These are phyloP conservation scores for Nibea albiflora DNA, from an alignment of 2,113 vertebrate species.

Conservation along the genomic window DNA sequence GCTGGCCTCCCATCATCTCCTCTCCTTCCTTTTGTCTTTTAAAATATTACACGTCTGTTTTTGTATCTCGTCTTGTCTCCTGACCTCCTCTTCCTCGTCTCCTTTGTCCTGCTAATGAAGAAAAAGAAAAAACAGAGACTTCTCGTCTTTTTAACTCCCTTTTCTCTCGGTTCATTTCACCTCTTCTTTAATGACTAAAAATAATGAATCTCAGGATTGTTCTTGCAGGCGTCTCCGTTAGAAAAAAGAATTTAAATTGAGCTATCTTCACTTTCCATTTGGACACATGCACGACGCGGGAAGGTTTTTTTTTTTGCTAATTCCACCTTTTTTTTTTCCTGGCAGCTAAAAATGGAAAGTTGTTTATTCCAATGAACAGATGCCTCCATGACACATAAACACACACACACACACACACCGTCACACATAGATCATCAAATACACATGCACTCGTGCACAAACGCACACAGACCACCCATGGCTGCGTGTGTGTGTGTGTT, in stretches of 20 bases:
- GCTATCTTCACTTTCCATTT: constrained; percentile 32
- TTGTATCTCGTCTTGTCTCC: constrained; percentile 1
- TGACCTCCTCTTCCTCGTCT: constrained; percentile 7
- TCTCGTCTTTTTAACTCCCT: neutral
- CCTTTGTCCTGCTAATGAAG: neutral
- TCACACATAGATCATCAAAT: constrained; percentile 15
- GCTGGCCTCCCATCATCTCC: no score
- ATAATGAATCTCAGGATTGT: constrained; percentile 45
- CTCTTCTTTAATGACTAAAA: constrained; percentile 28
- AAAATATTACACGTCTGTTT: neutral
- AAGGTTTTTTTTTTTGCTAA: constrained; percentile 21
- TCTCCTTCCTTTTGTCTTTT: neutral
- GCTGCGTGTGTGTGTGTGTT: constrained; percentile 1
- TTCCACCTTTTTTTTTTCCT: constrained; percentile 45
- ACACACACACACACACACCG: constrained; percentile 31
- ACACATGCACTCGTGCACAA: constrained; percentile 7
- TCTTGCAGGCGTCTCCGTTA: constrained; percentile 32
- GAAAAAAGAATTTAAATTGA: constrained; percentile 22
- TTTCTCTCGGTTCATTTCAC: constrained; percentile 23
- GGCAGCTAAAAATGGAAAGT: constrained; percentile 70
- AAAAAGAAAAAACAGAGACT: neutral
- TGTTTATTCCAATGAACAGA: constrained; percentile 74
- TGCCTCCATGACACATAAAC: constrained; percentile 57
- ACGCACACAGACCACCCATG: constrained; percentile 35
- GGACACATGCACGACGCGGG: constrained; percentile 5